Evolutionary conservation across 1,140 invertebrate genomes (phyloP).

Genomic region (Frieseomelitta varia): DNA sequence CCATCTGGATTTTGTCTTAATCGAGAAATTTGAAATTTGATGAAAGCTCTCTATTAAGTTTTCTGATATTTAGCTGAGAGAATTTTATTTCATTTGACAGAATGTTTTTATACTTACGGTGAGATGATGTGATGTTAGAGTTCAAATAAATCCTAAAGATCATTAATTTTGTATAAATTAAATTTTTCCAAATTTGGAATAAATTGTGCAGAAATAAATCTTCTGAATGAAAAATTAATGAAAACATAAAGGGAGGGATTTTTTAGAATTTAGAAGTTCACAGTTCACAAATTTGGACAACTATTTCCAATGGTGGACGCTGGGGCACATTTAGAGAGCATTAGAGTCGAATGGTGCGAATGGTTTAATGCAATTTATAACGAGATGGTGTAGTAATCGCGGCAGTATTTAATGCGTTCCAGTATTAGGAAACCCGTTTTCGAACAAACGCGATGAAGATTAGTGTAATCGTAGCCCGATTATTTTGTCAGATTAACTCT

Average conservation of each 20-base stretch:
- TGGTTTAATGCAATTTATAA: conserved; percentile 37
- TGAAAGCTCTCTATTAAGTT: neutral
- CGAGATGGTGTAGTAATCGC: conserved; percentile 8
- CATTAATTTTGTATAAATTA: neutral
- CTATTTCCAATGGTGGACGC: neutral
- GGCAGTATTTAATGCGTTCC: neutral
- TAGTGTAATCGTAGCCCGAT: conserved; percentile 5
- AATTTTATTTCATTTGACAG: neutral
- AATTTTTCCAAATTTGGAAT: too few species aligned
- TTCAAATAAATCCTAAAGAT: neutral
- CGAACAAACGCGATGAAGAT: conserved; percentile 31
- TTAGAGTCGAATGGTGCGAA: conserved; percentile 29
- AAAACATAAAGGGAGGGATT: neutral
- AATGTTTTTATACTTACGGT: neutral
- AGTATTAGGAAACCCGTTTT: conserved; percentile 1
- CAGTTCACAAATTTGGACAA: neutral
- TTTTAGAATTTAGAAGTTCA: neutral
- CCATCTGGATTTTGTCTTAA: neutral
- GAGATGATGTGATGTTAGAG: neutral
- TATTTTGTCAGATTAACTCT: conserved; percentile 14
- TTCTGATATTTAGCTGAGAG: neutral
- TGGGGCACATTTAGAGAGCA: conserved; percentile 1
- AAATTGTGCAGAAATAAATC: neutral
- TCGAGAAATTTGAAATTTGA: neutral
- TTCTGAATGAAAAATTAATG: neutral